Base-by-base conservation (phyloP, 2,888 invertebrate species). In the Aquatica leii region DNA sequence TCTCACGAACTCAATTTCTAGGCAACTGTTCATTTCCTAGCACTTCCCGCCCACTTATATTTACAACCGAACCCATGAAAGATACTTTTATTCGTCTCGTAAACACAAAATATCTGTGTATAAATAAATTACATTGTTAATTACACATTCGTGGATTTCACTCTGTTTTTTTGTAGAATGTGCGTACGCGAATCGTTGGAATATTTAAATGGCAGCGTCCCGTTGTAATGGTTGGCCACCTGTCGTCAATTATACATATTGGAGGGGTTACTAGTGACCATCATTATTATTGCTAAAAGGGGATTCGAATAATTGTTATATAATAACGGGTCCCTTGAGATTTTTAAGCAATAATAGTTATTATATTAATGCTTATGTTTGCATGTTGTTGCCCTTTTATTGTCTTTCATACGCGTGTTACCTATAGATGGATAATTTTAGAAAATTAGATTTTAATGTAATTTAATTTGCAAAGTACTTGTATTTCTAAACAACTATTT, bases 1-100 rank as follows among this genome's bases (percentile, higher is more conserved):
- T 77, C 77, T 78, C 79, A 78, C 78, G 78, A 78, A 79, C 77
- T 78, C 79, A 78, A 79, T 79, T 77, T 77, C 73, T 75, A 69
- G 73, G 75, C 76, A 77, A 77, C 77, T 75, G 77, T 74, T 78
- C 75, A 78, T 78, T 77, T 76, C 71, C 69, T 67, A 66, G 59
- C 67, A 62, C 62, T 62, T 62, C 59, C 66, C 71, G 68, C 69
- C 67, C 64, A 67, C 66, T 48, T 61, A 58, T 53, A 63, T 41
- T 61, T 56, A 57, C 52, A 49, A 21, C 17, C 55, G 51, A 57
- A 66, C 51, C 62, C 55, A 70, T 62, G 62, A 24, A 24, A 24
- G 24, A 24, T 24, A 24, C 24, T 24, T 24, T 24, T 24, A 24
- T 24, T 24, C 24, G 24, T 24, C 24, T 24, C 62, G 70, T 69